phyloP scores from a whole-genome alignment of 2,113 vertebrate species.

The Hypomesus transpacificus region DNA sequence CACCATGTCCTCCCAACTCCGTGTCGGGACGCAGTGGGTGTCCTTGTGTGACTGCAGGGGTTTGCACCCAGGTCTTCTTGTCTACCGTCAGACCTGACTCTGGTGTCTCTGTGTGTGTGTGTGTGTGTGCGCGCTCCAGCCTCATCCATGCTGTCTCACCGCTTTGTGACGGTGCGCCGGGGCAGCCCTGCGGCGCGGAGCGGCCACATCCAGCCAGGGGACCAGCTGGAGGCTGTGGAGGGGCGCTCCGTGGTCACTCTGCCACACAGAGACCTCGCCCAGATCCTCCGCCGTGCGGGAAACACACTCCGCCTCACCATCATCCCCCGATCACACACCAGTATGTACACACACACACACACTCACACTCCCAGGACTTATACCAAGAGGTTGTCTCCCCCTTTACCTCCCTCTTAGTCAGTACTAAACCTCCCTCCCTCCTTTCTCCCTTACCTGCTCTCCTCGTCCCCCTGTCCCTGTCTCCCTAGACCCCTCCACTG shows the following conservation, averaged over 20 bases:
- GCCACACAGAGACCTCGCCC: slow-evolving; percentile 72
- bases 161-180: slow-evolving; percentile 71
- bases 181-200: slow-evolving; percentile 73
- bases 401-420: neutral
- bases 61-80: too few relatives aligned
- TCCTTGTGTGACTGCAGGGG: too few relatives aligned
- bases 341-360: slow-evolving; percentile 31
- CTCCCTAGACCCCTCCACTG: slow-evolving; percentile 62
- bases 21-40: too few relatives aligned
- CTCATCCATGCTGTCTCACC: slow-evolving; percentile 48
- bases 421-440: neutral
- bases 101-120: too few relatives aligned
- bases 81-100: too few relatives aligned
- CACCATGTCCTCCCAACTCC: too few relatives aligned
- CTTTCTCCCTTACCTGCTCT: neutral
- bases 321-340: slow-evolving; percentile 68
- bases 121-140: slow-evolving; percentile 53
- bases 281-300: slow-evolving; percentile 72
- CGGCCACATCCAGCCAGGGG: slow-evolving; percentile 71
- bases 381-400: neutral
- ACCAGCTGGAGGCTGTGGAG: slow-evolving; percentile 72
- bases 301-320: slow-evolving; percentile 74
- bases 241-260: slow-evolving; percentile 66
- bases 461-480: neutral
- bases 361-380: neutral